phyloP scores from a whole-genome alignment of 1,140 invertebrate species.

The Neodiprion pinetum region DNA sequence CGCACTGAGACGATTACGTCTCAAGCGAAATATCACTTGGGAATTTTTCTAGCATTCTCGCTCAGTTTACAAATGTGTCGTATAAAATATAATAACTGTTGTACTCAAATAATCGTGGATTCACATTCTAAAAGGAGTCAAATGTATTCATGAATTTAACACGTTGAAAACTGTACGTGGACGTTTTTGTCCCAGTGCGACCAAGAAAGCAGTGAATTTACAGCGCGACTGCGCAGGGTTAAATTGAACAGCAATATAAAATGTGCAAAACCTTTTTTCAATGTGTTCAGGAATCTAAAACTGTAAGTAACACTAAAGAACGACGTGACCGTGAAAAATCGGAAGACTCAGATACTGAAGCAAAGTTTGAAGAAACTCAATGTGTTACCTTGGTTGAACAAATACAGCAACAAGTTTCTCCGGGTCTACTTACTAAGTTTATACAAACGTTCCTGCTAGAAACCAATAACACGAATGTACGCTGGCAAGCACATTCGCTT shows the following conservation, averaged over 20 bases:
- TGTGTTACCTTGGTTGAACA: slow-evolving; percentile 75
- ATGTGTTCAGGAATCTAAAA: slow-evolving; percentile 58
- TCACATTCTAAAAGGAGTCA: slow-evolving; percentile 6
- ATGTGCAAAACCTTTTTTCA: neutral
- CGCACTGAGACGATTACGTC: too few relatives aligned
- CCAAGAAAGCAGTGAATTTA: too few relatives aligned
- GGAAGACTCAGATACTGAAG: slow-evolving; percentile 73
- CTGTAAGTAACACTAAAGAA: slow-evolving; percentile 49
- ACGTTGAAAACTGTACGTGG: neutral
- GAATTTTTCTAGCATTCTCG: too few relatives aligned
- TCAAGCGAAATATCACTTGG: too few relatives aligned
- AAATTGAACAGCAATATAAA: too few relatives aligned
- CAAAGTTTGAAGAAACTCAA: slow-evolving; percentile 73
- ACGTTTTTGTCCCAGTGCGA: neutral
- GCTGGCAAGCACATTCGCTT: slow-evolving; percentile 94
- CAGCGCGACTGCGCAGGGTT: too few relatives aligned
- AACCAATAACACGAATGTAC: slow-evolving; percentile 89
- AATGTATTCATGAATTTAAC: neutral
- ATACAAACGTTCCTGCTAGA: slow-evolving; percentile 91
- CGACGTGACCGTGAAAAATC: slow-evolving; percentile 71
- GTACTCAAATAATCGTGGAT: too few relatives aligned
- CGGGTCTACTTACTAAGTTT: slow-evolving; percentile 77
- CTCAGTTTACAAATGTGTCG: too few relatives aligned
- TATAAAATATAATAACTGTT: too few relatives aligned
- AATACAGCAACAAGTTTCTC: slow-evolving; percentile 74